A percentile compares a stretch with the other conserved stretches of the same genome.
phyloP scores from a whole-genome alignment of 2,113 vertebrate genomes.

The Macheiramphus alcinus region DNA sequence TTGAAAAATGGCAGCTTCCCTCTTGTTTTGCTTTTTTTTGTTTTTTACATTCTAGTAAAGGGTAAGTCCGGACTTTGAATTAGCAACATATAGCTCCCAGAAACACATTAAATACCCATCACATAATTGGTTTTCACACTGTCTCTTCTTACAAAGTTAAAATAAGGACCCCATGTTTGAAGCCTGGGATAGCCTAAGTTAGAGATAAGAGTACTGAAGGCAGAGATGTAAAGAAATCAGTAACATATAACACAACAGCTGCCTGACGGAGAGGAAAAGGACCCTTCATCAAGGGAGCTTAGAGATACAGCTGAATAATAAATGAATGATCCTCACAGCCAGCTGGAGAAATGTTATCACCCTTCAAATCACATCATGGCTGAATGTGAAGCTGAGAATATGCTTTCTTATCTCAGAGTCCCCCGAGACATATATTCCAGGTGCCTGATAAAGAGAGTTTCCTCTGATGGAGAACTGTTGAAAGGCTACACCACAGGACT shows the following conservation, averaged over 20 bases:
- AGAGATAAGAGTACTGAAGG: neutral
- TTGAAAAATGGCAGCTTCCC: neutral
- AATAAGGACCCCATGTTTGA: neutral
- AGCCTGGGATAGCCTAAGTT: neutral
- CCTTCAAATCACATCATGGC: neutral
- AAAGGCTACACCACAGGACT: neutral
- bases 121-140: neutral
- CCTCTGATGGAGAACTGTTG: neutral
- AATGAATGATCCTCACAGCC: neutral
- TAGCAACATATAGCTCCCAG: neutral
- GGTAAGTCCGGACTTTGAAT: neutral
- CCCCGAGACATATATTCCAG: neutral
- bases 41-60: neutral
- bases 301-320: neutral
- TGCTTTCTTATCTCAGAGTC: conserved; percentile 20
- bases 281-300: neutral
- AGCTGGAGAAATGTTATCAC: neutral
- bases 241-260: neutral
- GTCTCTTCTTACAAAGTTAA: neutral
- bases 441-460: neutral
- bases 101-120: neutral
- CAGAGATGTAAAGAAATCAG: neutral
- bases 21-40: neutral
- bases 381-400: neutral
- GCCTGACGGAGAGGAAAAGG: neutral